phyloP scores from a whole-genome alignment of 1,140 invertebrate genomes.

The Drosophila kanapiae region DNA sequence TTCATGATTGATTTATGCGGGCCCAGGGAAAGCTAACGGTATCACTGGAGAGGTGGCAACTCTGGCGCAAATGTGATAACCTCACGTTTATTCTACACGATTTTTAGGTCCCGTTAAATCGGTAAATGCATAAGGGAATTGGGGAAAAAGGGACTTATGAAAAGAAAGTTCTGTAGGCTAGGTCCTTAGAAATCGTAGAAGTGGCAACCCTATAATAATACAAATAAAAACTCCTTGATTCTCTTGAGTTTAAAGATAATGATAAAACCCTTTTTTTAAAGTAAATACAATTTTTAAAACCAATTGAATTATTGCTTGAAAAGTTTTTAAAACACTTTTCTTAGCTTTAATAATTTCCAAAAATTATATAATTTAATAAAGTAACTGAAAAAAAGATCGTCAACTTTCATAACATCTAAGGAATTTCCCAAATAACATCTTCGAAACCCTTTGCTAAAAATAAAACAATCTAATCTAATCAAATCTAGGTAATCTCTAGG shows the following conservation, averaged over 20 bases:
- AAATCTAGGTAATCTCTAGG: conserved; percentile 2
- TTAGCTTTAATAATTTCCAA: not conserved
- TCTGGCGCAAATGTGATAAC: conserved; percentile 2
- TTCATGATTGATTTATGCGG: conserved; percentile 51
- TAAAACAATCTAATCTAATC: conserved; percentile 15
- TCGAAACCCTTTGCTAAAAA: not conserved
- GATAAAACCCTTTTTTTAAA: too few species aligned
- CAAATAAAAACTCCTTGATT: not conserved
- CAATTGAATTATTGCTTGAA: not conserved
- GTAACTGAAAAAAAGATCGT: not conserved
- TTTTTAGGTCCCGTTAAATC: not conserved
- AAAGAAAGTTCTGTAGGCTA: too few species aligned
- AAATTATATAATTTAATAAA: not conserved
- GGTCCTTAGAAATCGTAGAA: too few species aligned
- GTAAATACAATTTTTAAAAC: too few species aligned
- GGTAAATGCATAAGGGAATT: not conserved
- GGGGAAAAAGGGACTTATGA: too few species aligned
- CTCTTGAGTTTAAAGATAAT: too few species aligned
- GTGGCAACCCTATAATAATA: not conserved
- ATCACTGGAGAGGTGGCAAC: conserved; percentile 9
- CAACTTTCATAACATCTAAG: too few species aligned
- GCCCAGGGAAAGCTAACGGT: conserved; percentile 29
- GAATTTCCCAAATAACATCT: not conserved
- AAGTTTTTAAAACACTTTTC: not conserved
- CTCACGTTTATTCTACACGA: not conserved